Base-by-base conservation (phyloP, 1,140 invertebrate genomes). In the Aphidius gifuensis region DNA sequence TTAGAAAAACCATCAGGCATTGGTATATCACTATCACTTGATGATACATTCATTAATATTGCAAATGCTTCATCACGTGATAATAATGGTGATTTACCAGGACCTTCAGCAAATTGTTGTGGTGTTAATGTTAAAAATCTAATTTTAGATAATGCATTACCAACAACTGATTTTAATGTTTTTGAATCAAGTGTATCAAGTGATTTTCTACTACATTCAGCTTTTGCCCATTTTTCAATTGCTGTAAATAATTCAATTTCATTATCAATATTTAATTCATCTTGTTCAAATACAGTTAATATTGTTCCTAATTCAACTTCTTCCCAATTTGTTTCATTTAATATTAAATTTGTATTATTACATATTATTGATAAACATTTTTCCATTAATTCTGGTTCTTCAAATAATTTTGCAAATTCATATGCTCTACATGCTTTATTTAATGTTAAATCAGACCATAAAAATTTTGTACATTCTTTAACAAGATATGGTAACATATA, bases 401-500 rank as follows among this genome's bases (percentile, higher is more conserved):
- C 91, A 78, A 92, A 93, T 1, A 94, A 76, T 64, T 88, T 88
- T 1, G 91, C 90, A 83, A 93, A 93, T 72, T 93, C 92, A 74
- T 92, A 93, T 6, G 91, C 89, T 63, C 90, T 80, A 69, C 91
- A 93, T 6, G 89, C 91, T 79, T 92, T 93, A 64, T 87, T 88
- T 0, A 90, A 85, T 64, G 88, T 86, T 2, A 93, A 77, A 74
- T 93, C 90, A 2, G 86, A 87, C 88, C 89, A 92, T 40, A 93
- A 79, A 74, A 87, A 92, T 61, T 87, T 85, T 0, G 89, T 92
- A 71, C 92, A 94, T 69, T 90, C 85, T 62, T 91, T 87, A 0
- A 92, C 89, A 5, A 94, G 80, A 75, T 88, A 85, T 1, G 91
- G 91, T 21, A 94, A 71, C 88, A 93, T 91, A 69, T 93, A 94